Evolutionary conservation across 2,113 vertebrate genomes (phyloP).

Genomic region (Campylomormyrus tamandua): DNA sequence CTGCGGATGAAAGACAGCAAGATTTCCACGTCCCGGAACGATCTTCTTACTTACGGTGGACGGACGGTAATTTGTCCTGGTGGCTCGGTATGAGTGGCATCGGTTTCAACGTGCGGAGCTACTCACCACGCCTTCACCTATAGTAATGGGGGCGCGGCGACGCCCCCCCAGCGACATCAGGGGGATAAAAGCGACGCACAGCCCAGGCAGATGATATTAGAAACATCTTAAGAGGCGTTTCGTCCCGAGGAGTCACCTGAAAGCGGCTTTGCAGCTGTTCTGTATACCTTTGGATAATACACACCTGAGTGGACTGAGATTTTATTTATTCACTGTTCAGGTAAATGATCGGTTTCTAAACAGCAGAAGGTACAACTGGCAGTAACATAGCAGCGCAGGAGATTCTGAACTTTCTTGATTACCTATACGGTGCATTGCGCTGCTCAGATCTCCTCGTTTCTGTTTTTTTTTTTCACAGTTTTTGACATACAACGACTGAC

Average conservation of each 20-base stretch:
- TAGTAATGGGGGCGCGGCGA: no score
- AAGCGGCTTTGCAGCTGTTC: neutral
- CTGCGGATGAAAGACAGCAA: neutral
- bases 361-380: neutral
- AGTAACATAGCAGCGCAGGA: neutral
- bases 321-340: neutral
- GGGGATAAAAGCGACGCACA: slow-evolving; percentile 54
- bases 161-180: slow-evolving; percentile 22
- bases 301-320: neutral
- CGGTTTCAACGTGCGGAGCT: slow-evolving; percentile 27
- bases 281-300: slow-evolving; percentile 15
- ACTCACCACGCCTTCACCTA: slow-evolving; percentile 13
- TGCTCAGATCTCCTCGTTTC: neutral
- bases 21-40: neutral
- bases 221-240: slow-evolving; percentile 18
- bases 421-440: neutral
- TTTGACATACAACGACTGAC: neutral
- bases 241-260: neutral
- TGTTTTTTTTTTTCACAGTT: neutral
- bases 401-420: neutral
- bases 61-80: slow-evolving; percentile 18
- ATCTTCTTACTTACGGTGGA: neutral
- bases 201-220: slow-evolving; percentile 26
- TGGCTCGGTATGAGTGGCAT: slow-evolving; percentile 14
- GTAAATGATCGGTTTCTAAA: neutral